Evolutionary conservation across 2,888 invertebrate species (phyloP).

Genomic region (Muschampia plurimacula): DNA sequence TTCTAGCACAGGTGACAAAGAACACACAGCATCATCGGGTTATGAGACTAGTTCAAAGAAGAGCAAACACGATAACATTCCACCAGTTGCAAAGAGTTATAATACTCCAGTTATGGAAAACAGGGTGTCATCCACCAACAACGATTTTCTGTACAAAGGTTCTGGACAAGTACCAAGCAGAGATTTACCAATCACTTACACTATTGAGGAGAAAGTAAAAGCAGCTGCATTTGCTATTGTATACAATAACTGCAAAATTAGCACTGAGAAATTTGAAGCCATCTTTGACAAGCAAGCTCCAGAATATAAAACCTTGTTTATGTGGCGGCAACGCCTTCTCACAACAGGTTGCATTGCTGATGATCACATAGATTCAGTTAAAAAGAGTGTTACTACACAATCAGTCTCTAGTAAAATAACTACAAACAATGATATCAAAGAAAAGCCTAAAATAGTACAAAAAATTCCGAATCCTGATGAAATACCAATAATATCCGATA

Average conservation of each 20-base stretch:
- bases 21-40: constrained; percentile 67
- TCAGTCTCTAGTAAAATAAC: constrained; percentile 19
- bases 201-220: constrained; percentile 71
- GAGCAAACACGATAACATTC: constrained; percentile 57
- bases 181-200: constrained; percentile 71
- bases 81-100: constrained; percentile 54
- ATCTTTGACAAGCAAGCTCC: constrained; percentile 78
- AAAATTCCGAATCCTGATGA: constrained; percentile 75
- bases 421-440: constrained; percentile 34
- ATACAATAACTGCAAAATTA: constrained; percentile 78
- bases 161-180: constrained; percentile 65
- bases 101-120: constrained; percentile 77
- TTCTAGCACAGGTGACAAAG: constrained; percentile 67
- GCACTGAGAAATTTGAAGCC: constrained; percentile 71
- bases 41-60: constrained; percentile 72
- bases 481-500: constrained; percentile 66
- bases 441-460: constrained; percentile 47
- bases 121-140: constrained; percentile 76
- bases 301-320: constrained; percentile 79
- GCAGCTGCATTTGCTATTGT: constrained; percentile 77
- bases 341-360: constrained; percentile 76
- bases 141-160: constrained; percentile 70
- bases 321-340: constrained; percentile 73
- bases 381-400: constrained; percentile 37
- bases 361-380: constrained; percentile 57